Percentiles rank a stretch among this genome's conserved stretches.
These are phyloP conservation scores for Philaethria dido DNA, from an alignment of 2,888 invertebrate genomes.

Conservation along the genomic window DNA sequence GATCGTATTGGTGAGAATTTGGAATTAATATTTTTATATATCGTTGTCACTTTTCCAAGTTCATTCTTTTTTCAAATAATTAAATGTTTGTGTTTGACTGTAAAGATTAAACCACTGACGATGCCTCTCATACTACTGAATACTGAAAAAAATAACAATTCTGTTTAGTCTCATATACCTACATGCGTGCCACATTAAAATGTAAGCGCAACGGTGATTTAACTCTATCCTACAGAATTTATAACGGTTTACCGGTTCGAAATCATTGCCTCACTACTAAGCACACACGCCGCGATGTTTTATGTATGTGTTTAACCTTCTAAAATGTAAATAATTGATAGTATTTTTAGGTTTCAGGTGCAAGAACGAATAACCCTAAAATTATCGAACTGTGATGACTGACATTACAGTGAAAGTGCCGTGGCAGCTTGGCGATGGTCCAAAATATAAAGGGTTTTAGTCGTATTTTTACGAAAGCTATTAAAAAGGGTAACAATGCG, in stretches of 20 bases:
- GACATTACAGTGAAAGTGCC: conserved; percentile 29
- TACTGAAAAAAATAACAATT: conserved; percentile 7
- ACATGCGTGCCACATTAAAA: conserved; percentile 16
- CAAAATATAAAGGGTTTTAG: conserved; percentile 33
- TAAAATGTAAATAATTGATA: conserved; percentile 14
- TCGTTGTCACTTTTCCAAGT: too few species aligned
- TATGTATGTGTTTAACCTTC: conserved; percentile 17
- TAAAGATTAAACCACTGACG: neutral
- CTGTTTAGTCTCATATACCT: conserved; percentile 2
- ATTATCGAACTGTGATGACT: conserved; percentile 18
- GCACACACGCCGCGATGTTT: conserved; percentile 14
- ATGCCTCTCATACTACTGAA: neutral
- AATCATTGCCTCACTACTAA: conserved; percentile 27
- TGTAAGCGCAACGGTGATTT: conserved; percentile 41
- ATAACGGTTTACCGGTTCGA: conserved; percentile 49
- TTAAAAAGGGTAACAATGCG: conserved; percentile 39
- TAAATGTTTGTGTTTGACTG: neutral
- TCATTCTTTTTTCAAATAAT: too few species aligned
- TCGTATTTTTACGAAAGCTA: conserved; percentile 32
- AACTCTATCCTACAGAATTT: conserved; percentile 62
- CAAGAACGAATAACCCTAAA: conserved; percentile 22
- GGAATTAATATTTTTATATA: too few species aligned
- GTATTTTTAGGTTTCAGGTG: conserved; percentile 6
- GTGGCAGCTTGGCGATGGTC: conserved; percentile 37
- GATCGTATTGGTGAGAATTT: too few species aligned